Percentiles rank a stretch among this genome's conserved stretches.
phyloP scores from a whole-genome alignment of 1,140 invertebrate species.

The Scaptodrosophila lebanonensis region DNA sequence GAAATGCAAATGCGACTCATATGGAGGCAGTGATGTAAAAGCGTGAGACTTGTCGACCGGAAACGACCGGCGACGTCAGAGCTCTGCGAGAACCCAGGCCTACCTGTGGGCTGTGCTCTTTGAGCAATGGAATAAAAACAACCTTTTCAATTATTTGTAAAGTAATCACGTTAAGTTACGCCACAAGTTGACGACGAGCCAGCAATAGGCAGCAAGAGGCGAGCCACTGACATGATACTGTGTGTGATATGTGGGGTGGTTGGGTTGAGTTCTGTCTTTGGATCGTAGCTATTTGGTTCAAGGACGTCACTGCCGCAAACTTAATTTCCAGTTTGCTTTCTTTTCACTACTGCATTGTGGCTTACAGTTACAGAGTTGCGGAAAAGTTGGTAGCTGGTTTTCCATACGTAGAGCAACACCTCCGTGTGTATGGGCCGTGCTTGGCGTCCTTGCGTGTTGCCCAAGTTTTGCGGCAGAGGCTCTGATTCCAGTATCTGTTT shows the following conservation, averaged over 20 bases:
- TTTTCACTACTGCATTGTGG: conserved; percentile 33
- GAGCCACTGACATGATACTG: conserved; percentile 5
- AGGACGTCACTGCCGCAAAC: conserved; percentile 58
- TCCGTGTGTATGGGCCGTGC: conserved; percentile 17
- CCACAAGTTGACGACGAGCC: conserved; percentile 29
- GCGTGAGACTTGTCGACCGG: conserved; percentile 31
- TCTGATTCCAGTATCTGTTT: conserved; percentile 27
- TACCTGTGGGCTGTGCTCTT: conserved; percentile 56
- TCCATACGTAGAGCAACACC: conserved; percentile 44
- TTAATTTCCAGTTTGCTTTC: conserved; percentile 56
- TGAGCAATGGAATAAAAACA: conserved; percentile 40
- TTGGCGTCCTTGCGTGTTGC: conserved; percentile 53
- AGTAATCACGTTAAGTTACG: conserved; percentile 71
- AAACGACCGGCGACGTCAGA: conserved; percentile 27
- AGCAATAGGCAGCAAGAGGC: not conserved
- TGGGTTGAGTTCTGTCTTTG: conserved; percentile 21
- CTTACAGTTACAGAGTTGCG: conserved; percentile 23
- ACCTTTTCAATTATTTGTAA: conserved; percentile 73
- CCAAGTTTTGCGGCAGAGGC: conserved; percentile 32
- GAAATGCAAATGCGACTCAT: conserved; percentile 18
- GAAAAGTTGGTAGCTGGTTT: not conserved
- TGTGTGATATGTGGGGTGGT: conserved; percentile 14
- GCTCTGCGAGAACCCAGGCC: too few species aligned
- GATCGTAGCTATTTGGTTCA: conserved; percentile 52
- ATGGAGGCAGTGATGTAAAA: conserved; percentile 8